phyloP scores from a whole-genome alignment of 2,888 invertebrate species.

The Prenolepis imparis region DNA sequence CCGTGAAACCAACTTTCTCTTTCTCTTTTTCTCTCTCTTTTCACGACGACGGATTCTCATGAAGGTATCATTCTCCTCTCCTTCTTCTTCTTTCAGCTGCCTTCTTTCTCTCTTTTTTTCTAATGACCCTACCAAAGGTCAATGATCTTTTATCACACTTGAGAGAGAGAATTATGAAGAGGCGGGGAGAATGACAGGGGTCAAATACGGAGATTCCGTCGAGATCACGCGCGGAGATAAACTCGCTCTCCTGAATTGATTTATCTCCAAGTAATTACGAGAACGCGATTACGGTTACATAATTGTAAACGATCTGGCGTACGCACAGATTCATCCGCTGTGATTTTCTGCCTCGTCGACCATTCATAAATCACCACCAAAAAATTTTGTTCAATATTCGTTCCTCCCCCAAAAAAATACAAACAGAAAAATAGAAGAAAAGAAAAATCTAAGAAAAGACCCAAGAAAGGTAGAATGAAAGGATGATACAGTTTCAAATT shows the following conservation, averaged over 20 bases:
- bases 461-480: constrained; percentile 27
- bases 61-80: constrained; percentile 45
- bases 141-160: constrained; percentile 68
- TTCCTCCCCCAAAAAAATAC: background rate
- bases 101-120: constrained; percentile 45
- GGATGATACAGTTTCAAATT: constrained; percentile 69
- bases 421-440: background rate
- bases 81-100: constrained; percentile 34
- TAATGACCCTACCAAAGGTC: constrained; percentile 67
- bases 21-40: constrained; percentile 60
- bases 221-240: constrained; percentile 40
- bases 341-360: constrained; percentile 6
- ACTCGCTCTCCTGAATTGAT: constrained; percentile 51
- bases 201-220: constrained; percentile 23
- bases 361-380: constrained; percentile 22
- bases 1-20: constrained; percentile 70
- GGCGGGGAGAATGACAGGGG: constrained; percentile 3
- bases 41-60: constrained; percentile 69
- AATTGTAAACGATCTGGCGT: constrained; percentile 41
- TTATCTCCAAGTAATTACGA: constrained; percentile 50
- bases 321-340: background rate
- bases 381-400: constrained; percentile 1
- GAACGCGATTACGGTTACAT: constrained; percentile 42
- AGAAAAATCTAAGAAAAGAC: background rate
- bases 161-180: constrained; percentile 13